Conservation (phyloP, 2,888 invertebrate genomes). For the Meandrusa payeni region DNA sequence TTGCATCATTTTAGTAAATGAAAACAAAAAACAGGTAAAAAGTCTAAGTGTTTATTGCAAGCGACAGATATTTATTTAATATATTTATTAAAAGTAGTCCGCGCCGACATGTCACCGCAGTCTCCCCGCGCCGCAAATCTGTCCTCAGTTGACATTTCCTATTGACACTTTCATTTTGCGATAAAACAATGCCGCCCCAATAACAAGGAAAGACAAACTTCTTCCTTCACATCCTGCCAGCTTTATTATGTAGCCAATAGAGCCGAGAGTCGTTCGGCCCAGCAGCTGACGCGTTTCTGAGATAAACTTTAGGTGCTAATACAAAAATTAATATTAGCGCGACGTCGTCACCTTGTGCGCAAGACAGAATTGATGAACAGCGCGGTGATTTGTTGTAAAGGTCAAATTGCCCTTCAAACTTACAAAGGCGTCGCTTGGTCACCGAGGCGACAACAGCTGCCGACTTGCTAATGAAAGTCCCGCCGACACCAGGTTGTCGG, state of each 20-base stretch:
- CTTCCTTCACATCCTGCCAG: neutral
- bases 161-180: conserved; percentile 33
- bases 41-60: too few species aligned
- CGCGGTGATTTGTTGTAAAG: conserved; percentile 12
- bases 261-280: neutral
- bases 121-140: conserved; percentile 11
- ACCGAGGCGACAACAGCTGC: neutral
- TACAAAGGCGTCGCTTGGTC: neutral
- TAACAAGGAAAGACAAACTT: neutral
- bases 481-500: too few species aligned
- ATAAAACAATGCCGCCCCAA: conserved; percentile 29
- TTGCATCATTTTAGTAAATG: too few species aligned
- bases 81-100: too few species aligned
- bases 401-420: conserved; percentile 18
- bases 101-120: conserved; percentile 1
- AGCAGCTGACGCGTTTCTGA: neutral
- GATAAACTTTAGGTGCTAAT: conserved; percentile 19
- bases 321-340: conserved; percentile 17
- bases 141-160: conserved; percentile 30
- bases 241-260: neutral
- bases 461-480: too few species aligned
- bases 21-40: too few species aligned
- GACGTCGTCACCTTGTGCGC: conserved; percentile 1
- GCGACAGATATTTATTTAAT: too few species aligned
- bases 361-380: conserved; percentile 15